Conservation (phyloP, 2,797 vertebrate species). For the Threskiornis aethiopicus region DNA sequence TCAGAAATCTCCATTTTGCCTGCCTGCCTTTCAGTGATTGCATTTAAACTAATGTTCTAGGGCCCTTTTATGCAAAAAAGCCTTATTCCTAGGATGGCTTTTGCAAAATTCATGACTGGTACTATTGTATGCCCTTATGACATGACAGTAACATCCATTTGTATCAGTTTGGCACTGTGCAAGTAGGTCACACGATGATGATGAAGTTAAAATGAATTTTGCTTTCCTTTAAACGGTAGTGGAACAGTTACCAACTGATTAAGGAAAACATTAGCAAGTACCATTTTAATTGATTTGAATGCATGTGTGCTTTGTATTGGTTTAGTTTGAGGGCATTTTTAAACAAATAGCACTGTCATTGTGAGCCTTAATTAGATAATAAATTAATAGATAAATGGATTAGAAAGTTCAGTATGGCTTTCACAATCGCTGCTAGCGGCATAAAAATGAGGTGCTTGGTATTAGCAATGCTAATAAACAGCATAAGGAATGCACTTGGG, state of each 20-base stretch:
- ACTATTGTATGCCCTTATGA: constrained; percentile 26
- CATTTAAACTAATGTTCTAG: background rate
- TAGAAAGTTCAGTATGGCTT: constrained; percentile 64
- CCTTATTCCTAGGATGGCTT: background rate
- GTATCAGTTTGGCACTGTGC: constrained; percentile 27
- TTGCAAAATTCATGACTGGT: constrained; percentile 60
- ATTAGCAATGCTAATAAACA: constrained; percentile 50
- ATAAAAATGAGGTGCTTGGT: constrained; percentile 44
- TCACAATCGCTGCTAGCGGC: constrained; percentile 25
- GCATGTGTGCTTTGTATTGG: constrained; percentile 65
- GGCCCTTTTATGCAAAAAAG: constrained; percentile 12
- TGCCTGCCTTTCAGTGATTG: background rate
- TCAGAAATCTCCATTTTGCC: background rate
- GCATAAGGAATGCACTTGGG: constrained; percentile 10
- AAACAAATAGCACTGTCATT: constrained; percentile 75
- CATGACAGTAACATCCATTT: constrained; percentile 52
- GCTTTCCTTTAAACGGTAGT: background rate
- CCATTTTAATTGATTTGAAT: constrained; percentile 73
- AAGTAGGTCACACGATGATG: constrained; percentile 25
- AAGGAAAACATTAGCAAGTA: constrained; percentile 68
- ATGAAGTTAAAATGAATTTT: constrained; percentile 57
- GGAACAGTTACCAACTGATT: constrained; percentile 63
- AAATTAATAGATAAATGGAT: constrained; percentile 82
- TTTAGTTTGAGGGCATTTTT: constrained; percentile 76
- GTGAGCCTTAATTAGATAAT: constrained; percentile 78